Percentiles rank a stretch among this genome's conserved stretches.
Conservation (phyloP, 2,113 vertebrate genomes). For the Dicentrarchus labrax region DNA sequence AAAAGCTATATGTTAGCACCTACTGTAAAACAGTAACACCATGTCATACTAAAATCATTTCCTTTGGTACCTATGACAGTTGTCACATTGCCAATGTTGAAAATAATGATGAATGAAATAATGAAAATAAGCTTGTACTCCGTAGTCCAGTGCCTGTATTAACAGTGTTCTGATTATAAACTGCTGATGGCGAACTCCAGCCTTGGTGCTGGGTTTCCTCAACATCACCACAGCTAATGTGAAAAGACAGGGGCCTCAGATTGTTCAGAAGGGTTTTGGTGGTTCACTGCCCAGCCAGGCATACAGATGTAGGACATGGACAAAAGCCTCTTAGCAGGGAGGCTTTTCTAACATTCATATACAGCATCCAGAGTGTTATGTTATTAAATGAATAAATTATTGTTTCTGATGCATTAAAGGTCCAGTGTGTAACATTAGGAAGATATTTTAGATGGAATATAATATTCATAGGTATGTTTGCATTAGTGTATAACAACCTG, state of each 20-base stretch:
- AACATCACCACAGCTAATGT: constrained; percentile 32
- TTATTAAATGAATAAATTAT: constrained; percentile 22
- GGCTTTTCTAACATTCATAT: background rate
- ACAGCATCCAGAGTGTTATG: constrained; percentile 4
- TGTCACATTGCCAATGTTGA: constrained; percentile 6
- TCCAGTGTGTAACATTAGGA: too few relatives aligned
- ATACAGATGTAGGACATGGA: constrained; percentile 27
- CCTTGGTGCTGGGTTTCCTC: constrained; percentile 44
- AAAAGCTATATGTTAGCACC: constrained; percentile 19
- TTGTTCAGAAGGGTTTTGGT: constrained; percentile 30
- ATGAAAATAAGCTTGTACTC: constrained; percentile 42
- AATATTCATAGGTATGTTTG: too few relatives aligned
- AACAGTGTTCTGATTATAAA: constrained; percentile 37
- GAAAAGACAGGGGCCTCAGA: constrained; percentile 43
- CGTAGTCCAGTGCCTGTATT: background rate
- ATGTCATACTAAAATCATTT: constrained; percentile 13
- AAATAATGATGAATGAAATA: too few relatives aligned
- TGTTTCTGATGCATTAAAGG: background rate
- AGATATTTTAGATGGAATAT: too few relatives aligned
- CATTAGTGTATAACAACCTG: too few relatives aligned
- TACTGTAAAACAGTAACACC: background rate
- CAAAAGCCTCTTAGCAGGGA: constrained; percentile 36
- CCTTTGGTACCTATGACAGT: background rate
- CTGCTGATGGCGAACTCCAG: constrained; percentile 32
- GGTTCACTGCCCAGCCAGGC: constrained; percentile 32